Base-by-base conservation (phyloP, 2,888 invertebrate genomes). In the Oligia latruncula region DNA sequence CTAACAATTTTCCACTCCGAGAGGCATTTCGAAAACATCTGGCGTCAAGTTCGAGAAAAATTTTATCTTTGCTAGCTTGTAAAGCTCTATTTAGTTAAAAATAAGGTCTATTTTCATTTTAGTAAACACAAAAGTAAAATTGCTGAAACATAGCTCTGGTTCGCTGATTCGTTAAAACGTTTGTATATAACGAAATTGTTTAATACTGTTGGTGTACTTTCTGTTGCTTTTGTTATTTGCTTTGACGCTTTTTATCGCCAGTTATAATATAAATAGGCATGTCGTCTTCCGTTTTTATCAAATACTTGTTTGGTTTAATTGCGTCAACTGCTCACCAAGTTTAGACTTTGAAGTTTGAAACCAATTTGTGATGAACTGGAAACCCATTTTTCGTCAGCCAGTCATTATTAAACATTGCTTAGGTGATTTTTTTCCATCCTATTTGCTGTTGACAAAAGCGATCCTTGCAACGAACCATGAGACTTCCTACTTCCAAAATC, bases 1-100 rank as follows among this genome's bases (percentile, higher is more conserved):
- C 93, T 92, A 92, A 92, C 94, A 93, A 96, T 96, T 96, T 96
- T 96, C 95, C 94, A 95, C 94, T 93, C 89, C 90, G 90, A 91
- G 91, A 91, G 90, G 90, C 92, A 93, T 95, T 95, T 95, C 93
- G 92, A 94, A 95, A 95, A 95, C 94, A 95, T 93, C 94, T 95
- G 94, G 91, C 91, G 87, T 90, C 90, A 90, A 88, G 84, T 81
- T 84, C 78, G 87, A 88, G 86, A 77, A 86, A 88, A 87, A 87
- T 86, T 46, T 77, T 86, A 82, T 66, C 67, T 90, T 78, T 84
- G 76, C 89, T 72, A 71, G 83, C 77, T 75, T 76, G 78, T 43
- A 88, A 78, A 72, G 82, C 90, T 87, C 89, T 95, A 93, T 90
- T 77, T 9, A 65, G 40, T 81, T 62, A 43, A 60, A 2, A 11